Evolutionary conservation across 2,113 vertebrate species (phyloP), one percentile per base, ranked within the genome.

Genomic region (Tricholaema leucomelas): DNA sequence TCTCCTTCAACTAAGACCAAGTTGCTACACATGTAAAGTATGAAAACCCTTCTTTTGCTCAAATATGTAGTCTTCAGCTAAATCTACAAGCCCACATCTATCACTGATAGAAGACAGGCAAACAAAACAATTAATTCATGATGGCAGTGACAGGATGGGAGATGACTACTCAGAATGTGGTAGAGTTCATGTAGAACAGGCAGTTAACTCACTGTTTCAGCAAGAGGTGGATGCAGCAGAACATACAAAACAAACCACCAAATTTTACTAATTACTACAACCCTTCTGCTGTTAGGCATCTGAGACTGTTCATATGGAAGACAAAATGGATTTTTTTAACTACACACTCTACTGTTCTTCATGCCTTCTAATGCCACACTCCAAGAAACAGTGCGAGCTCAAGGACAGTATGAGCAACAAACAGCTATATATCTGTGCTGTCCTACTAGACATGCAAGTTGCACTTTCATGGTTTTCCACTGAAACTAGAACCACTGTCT

Each of bases 121-220:
- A 3, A 81, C 3, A 38, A 64, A 71, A 5, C 27, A 55, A 46
- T 10, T 30, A 36, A 85, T 15, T 58, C 35, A 48, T 54, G 20
- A 73, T 15, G 8, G 17, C 69, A 56, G 19, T 2, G 2, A 19
- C n/a, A 61, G 15, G 17, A 81, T 5, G 13, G 23, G 33, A 66
- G 8, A 72, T 27, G 12, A 63, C 28, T 38, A 31, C 12, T 13
- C 23, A 64, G 27, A 61, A 85, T 0, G 0, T 5, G 4, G 10
- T 58, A 73, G 8, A 69, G 15, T 19, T 76, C 18, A 38, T 5
- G 25, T 2, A 61, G 12, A 87, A 65, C 0, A 65, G 15, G 16
- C 27, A 69, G 17, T 30, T 76, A 55, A 55, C 16, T 60, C 72
- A 23, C 3, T 80, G 12, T 17, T 66, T 18, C 83, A 15, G 6